Base-by-base conservation (phyloP, 1,140 invertebrate species). In the Zaprionus kolodkinae region DNA sequence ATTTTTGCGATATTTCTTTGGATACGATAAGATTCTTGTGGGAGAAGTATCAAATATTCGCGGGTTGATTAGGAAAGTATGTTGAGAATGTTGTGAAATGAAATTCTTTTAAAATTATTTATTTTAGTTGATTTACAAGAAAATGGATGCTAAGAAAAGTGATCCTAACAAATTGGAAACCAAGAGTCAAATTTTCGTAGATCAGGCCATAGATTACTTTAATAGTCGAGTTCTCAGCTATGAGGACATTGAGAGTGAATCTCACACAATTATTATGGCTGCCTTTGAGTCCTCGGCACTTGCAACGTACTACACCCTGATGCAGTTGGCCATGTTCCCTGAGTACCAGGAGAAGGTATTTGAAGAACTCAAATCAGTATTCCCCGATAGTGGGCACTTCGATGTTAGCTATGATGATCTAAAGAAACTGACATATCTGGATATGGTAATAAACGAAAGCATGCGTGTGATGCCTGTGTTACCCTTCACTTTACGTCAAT, bases 371-470 rank as follows among this genome's bases (percentile, higher is more conserved):
- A 90, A 93, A 56, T 40, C 83, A 25, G 93, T 96, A 9, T 95
- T 95, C 84, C 94, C 93, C 10, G 9, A 73, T 0, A 73, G 88
- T 33, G 83, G 69, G 6, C 77, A 93, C 62, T 79, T 91, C 27
- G 82, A 93, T 36, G 90, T 93, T 0, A 94, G 92, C 11, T 93
- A 93, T 66, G 92, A 94, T 11, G 94, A 95, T 63, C 68, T 95
- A 1, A 79, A 93, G 25, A 79, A 94, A 60, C 94, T 97, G 94
- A 94, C 93, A 48, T 95, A 96, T 76, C 92, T 95, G 30, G 95
- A 95, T 67, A 93, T 94, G 68, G 94, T 94, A 1, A 93, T 96
- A 4, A 95, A 95, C 76, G 95, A 96, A 91, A 93, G 94, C 9
- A 71, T 96, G 61, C 92, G 95, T 76, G 40, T 91, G 12, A 86